These are phyloP conservation scores for Acanthis flammea DNA, from an alignment of 2,797 vertebrate species.

Conservation along the genomic window DNA sequence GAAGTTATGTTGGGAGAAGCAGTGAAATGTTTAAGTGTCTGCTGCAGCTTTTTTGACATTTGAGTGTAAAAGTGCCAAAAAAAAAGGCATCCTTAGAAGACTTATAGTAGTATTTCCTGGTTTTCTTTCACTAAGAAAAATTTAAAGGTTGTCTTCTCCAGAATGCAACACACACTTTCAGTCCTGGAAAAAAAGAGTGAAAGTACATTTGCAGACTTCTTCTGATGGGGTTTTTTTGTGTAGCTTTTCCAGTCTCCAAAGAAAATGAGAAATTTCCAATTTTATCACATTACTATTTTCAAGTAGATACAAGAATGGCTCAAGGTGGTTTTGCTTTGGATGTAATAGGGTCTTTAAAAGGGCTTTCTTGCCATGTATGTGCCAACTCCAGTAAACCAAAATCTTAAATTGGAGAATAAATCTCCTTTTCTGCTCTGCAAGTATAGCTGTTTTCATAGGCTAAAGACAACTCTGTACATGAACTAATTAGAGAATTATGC, in stretches of 20 bases:
- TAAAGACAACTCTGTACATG: not conserved
- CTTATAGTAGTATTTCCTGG: not conserved
- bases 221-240: not conserved
- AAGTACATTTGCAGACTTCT: not conserved
- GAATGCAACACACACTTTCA: not conserved
- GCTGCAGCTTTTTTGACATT: not conserved
- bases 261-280: not conserved
- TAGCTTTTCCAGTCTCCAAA: not conserved
- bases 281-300: not conserved
- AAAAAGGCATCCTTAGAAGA: not conserved
- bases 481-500: not conserved
- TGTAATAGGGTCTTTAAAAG: not conserved
- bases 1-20: not conserved
- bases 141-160: not conserved
- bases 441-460: not conserved
- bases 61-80: not conserved
- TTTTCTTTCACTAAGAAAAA: not conserved
- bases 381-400: not conserved
- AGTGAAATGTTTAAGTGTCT: not conserved
- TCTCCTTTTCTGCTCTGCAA: not conserved
- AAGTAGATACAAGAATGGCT: not conserved
- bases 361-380: not conserved
- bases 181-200: not conserved
- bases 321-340: not conserved
- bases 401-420: not conserved